Evolutionary conservation across 2,113 vertebrate genomes (phyloP), one percentile per base, ranked within the genome.

Genomic region (Toxostoma redivivum): DNA sequence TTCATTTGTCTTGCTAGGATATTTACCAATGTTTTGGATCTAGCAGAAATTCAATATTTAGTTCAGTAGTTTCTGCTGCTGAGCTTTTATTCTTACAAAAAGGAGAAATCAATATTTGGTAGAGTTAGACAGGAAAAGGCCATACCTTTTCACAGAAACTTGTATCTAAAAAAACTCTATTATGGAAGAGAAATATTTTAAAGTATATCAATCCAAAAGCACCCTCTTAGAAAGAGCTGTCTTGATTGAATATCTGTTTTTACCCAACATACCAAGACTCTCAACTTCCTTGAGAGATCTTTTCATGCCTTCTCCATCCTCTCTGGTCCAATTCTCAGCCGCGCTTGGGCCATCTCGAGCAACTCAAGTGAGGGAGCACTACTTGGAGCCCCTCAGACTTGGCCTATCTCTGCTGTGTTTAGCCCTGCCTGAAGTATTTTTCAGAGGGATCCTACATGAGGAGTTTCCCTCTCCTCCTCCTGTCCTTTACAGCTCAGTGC

Each of bases 1-100:
- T 77, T 82, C 38, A 76, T 89, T 91, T 86, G 42, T 91, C 85
- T 95, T 92, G 53, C 83, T 72, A 74, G 77, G 65, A 72, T 89
- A 90, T 95, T 95, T 94, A 95, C 92, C 67, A 61, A 8, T 33
- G 67, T 69, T 97, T 96, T 77, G 33, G 47, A 44, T 64, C 38
- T 86, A 95, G 71, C 71, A 88, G 56, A 93, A 94, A 96, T 88
- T 90, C 92, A 83, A 37, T 96, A 92, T 88, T 88, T 91, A 94
- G 65, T 61, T 35, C 58, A 64, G 72, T 19, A 47, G 25, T 79
- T 91, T 91, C 86, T 94, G 61, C 61, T 57, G 21, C 82, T 77
- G 67, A 76, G 50, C 64, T 84, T 95, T 86, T 94, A 73, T 58
- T 92, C 58, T 85, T 81, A 78, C 50, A 80, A 64, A 94, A 93